A percentile compares a stretch with the other conserved stretches of the same genome.
Conservation (phyloP, 2,888 invertebrate species). For the Graphium colonna region DNA sequence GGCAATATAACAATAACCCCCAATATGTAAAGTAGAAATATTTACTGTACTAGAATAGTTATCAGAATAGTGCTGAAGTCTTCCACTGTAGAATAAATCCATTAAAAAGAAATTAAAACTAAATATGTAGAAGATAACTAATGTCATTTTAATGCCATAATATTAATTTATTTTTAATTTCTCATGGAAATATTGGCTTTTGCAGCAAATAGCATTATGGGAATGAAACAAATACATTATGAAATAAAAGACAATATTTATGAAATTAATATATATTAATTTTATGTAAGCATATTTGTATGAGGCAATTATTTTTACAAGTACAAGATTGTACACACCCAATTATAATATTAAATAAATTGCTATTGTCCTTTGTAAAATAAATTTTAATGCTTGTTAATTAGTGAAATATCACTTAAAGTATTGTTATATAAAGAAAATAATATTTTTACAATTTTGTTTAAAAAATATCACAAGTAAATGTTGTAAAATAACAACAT, state of each 20-base stretch:
- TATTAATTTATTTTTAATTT: neutral
- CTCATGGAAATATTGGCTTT: too few relatives aligned
- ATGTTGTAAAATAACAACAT: constrained; percentile 28
- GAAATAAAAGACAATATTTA: constrained; percentile 21
- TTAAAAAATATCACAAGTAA: constrained; percentile 34
- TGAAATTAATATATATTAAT: constrained; percentile 17
- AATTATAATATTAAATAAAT: constrained; percentile 14
- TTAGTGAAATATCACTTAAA: constrained; percentile 4
- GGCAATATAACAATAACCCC: too few relatives aligned
- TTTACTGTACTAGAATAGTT: too few relatives aligned
- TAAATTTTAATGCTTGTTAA: neutral
- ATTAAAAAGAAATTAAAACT: neutral
- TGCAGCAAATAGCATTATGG: too few relatives aligned
- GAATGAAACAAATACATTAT: neutral
- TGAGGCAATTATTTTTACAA: constrained; percentile 15
- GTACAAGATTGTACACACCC: neutral
- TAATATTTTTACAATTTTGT: constrained; percentile 7
- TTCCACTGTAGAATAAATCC: neutral
- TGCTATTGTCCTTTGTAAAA: constrained; percentile 13
- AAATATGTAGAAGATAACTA: too few relatives aligned
- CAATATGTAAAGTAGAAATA: too few relatives aligned
- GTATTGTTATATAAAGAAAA: neutral
- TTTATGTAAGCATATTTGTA: constrained; percentile 20
- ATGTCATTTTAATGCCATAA: neutral
- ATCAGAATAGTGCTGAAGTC: neutral